Evolutionary conservation across 2,113 vertebrate genomes (phyloP).

Genomic region (Chionis minor): DNA sequence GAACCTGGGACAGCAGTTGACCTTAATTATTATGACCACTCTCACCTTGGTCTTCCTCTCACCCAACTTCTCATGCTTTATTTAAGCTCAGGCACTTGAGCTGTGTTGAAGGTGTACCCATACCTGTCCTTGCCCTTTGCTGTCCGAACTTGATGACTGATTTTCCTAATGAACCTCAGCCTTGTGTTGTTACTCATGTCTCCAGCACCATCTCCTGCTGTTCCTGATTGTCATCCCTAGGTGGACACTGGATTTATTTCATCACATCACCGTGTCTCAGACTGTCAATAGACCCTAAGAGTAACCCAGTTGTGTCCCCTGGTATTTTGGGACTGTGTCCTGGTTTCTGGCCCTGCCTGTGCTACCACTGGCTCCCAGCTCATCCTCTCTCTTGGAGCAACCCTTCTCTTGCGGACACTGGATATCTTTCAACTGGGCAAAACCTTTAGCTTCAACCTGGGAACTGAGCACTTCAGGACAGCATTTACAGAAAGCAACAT

Average conservation of each 20-base stretch:
- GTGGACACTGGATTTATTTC: background rate
- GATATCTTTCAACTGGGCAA: background rate
- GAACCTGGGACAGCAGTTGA: background rate
- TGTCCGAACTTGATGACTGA: background rate
- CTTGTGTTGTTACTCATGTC: fast-evolving
- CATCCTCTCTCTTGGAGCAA: background rate
- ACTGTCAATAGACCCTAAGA: background rate
- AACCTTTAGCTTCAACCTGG: background rate
- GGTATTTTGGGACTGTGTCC: background rate
- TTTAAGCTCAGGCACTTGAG: background rate
- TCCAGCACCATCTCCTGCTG: background rate
- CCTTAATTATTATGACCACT: background rate
- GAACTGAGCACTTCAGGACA: background rate
- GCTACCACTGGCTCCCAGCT: background rate
- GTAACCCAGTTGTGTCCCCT: background rate
- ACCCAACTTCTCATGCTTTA: background rate
- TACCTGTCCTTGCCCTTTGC: background rate
- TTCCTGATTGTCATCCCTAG: background rate
- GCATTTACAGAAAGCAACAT: background rate
- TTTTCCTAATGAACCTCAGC: background rate
- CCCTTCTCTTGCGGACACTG: background rate
- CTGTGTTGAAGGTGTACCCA: background rate
- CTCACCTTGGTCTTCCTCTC: background rate
- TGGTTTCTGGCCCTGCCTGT: background rate
- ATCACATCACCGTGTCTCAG: background rate